Evolutionary conservation across 2,113 vertebrate species (phyloP).

Genomic region (Crypturellus undulatus): DNA sequence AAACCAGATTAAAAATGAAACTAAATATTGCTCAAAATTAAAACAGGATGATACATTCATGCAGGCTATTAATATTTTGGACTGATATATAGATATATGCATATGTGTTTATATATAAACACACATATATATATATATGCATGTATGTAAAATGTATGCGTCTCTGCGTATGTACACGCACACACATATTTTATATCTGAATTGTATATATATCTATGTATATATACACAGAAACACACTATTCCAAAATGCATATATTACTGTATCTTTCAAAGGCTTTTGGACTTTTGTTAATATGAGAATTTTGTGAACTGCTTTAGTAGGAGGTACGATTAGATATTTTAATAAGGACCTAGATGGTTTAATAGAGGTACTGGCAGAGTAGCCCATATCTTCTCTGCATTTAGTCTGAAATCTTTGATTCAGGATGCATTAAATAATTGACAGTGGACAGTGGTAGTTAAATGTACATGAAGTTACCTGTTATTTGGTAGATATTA

Average conservation of each 20-base stretch:
- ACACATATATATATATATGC: too few relatives aligned
- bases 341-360: accelerated
- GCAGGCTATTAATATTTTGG: not conserved
- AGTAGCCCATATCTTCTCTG: not conserved
- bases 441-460: not conserved
- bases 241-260: not conserved
- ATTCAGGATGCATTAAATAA: not conserved
- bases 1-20: not conserved
- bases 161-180: too few relatives aligned
- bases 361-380: not conserved
- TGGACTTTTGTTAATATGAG: not conserved
- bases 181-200: too few relatives aligned
- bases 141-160: too few relatives aligned
- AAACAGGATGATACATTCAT: not conserved
- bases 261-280: not conserved
- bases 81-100: accelerated
- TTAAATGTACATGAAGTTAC: not conserved
- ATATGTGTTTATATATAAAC: accelerated
- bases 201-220: not conserved
- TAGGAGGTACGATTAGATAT: not conserved
- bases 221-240: not conserved
- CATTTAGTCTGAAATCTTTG: not conserved
- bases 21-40: constrained; percentile 23
- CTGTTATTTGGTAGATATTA: not conserved
- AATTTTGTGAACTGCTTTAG: not conserved